These are phyloP conservation scores for Oophaga pumilio DNA, from an alignment of 2,113 vertebrate genomes.

Conservation along the genomic window DNA sequence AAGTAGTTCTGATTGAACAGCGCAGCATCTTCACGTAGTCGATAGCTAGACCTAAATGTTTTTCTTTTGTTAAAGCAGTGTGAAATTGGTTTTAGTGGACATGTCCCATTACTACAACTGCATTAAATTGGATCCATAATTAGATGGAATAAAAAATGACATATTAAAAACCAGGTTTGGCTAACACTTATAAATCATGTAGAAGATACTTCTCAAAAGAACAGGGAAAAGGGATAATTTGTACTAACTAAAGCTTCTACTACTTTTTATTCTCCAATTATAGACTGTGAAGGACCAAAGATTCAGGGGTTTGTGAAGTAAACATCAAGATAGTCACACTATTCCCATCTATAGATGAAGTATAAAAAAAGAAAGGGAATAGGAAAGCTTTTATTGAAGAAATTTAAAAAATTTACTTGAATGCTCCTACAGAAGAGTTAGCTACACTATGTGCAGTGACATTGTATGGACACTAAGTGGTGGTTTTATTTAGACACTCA, in stretches of 20 bases:
- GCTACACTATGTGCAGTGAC: too few relatives aligned
- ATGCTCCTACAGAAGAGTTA: too few relatives aligned
- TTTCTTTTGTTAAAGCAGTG: constrained; percentile 21
- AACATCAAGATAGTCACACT: neutral
- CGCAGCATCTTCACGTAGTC: constrained; percentile 20
- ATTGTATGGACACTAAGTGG: too few relatives aligned
- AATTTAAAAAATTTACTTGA: too few relatives aligned
- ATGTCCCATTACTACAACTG: constrained; percentile 27
- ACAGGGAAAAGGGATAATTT: too few relatives aligned
- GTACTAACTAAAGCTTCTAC: neutral
- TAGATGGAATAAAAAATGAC: constrained; percentile 14
- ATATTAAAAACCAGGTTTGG: neutral
- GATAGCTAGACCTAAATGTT: constrained; percentile 40
- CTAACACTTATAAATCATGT: neutral
- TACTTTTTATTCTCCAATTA: neutral
- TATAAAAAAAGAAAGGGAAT: neutral
- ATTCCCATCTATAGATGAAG: neutral
- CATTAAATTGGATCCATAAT: constrained; percentile 25
- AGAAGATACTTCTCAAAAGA: too few relatives aligned
- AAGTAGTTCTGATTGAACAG: constrained; percentile 42
- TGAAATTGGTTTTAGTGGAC: constrained; percentile 35
- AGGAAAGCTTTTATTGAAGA: neutral
- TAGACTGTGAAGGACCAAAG: neutral
- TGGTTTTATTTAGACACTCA: too few relatives aligned
- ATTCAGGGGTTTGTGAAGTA: neutral